Conservation (phyloP, 1,140 invertebrate genomes). For the Conopomorpha cramerella region DNA sequence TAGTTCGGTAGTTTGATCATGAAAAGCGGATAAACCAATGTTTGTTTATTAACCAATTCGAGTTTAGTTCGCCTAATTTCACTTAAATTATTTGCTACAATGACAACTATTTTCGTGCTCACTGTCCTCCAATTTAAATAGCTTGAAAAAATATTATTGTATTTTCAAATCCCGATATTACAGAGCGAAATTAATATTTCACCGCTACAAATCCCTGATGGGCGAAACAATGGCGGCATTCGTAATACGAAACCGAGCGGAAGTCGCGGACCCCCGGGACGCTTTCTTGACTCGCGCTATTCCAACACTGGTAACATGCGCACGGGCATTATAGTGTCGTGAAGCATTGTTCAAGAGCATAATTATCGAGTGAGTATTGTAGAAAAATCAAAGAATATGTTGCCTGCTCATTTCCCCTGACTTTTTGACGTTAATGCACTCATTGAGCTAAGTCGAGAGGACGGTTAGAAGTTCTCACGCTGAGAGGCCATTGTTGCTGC, state of each 20-base stretch:
- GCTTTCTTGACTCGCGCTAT: slow-evolving; percentile 42
- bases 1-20: too few relatives aligned
- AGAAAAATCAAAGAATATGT: slow-evolving; percentile 52
- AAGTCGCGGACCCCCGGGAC: slow-evolving; percentile 43
- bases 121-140: too few relatives aligned
- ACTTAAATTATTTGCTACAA: too few relatives aligned
- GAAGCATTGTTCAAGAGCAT: slow-evolving; percentile 42
- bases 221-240: slow-evolving; percentile 21
- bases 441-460: slow-evolving; percentile 31
- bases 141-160: too few relatives aligned
- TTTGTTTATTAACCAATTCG: too few relatives aligned
- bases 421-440: slow-evolving; percentile 37
- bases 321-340: slow-evolving; percentile 37
- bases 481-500: slow-evolving; percentile 15
- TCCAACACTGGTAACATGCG: too few relatives aligned
- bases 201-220: too few relatives aligned
- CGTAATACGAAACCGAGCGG: slow-evolving; percentile 47
- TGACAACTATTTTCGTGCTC: too few relatives aligned
- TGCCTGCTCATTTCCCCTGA: slow-evolving; percentile 41
- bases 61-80: too few relatives aligned
- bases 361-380: slow-evolving; percentile 50
- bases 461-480: slow-evolving; percentile 58
- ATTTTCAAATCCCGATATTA: too few relatives aligned
- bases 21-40: too few relatives aligned
- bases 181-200: too few relatives aligned